phyloP scores from a whole-genome alignment of 2,888 invertebrate genomes.

The Amphipoea lucens region DNA sequence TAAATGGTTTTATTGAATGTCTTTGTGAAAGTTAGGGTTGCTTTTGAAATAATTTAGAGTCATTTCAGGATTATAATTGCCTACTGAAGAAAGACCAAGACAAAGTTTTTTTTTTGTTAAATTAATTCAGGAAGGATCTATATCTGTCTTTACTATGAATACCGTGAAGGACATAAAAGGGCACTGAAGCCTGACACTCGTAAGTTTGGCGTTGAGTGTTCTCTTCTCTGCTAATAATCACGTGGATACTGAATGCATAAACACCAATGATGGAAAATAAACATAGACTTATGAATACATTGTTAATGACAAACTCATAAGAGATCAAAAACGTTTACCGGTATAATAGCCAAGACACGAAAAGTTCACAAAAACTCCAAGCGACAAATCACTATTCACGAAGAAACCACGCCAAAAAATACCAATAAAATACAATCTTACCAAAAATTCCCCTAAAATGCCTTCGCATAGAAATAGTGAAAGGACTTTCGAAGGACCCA shows the following conservation, averaged over 20 bases:
- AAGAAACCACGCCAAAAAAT: slow-evolving; percentile 18
- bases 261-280: not conserved
- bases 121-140: not conserved
- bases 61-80: slow-evolving; percentile 1
- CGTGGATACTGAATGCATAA: not conserved
- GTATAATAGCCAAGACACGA: not conserved
- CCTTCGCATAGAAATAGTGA: slow-evolving; percentile 37
- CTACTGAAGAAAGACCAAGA: not conserved
- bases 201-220: too few relatives aligned
- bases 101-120: not conserved
- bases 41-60: slow-evolving; percentile 15
- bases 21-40: slow-evolving; percentile 14
- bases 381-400: not conserved
- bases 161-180: not conserved
- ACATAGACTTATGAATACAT: not conserved
- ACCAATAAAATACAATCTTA: slow-evolving; percentile 12
- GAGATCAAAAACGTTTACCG: not conserved
- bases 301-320: not conserved
- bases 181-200: not conserved
- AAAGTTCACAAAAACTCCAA: not conserved
- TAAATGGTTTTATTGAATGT: slow-evolving; percentile 40
- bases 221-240: not conserved
- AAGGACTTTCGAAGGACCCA: slow-evolving; percentile 76
- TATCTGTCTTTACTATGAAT: not conserved
- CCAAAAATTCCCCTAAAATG: slow-evolving; percentile 35